A percentile compares a stretch with the other conserved stretches of the same genome.
Evolutionary conservation across 2,797 vertebrate genomes (phyloP).

Genomic region (Myotis findleyi): DNA sequence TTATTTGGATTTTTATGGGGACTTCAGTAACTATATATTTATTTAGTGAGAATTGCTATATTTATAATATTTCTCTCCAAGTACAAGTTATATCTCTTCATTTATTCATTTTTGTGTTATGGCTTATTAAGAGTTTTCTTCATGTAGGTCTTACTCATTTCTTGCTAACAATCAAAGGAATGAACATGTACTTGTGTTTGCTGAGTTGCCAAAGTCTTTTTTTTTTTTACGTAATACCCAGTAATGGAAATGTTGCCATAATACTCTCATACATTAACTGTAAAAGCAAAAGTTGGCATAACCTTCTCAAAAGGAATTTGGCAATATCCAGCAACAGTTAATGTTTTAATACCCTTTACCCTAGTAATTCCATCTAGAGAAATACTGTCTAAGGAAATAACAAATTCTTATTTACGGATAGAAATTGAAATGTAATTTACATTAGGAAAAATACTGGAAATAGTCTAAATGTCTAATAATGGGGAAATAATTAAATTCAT

Average conservation of each 20-base stretch:
- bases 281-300: neutral
- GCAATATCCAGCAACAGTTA: neutral
- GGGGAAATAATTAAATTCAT: neutral
- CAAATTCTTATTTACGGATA: neutral
- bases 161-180: neutral
- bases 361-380: neutral
- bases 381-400: neutral
- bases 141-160: neutral
- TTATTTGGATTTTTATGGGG: neutral
- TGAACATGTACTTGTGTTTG: neutral
- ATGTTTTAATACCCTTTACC: neutral
- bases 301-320: neutral
- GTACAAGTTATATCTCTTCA: neutral
- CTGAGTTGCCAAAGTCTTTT: neutral
- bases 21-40: neutral
- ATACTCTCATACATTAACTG: neutral
- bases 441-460: neutral
- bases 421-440: neutral
- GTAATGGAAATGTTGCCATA: neutral
- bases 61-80: neutral
- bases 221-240: neutral
- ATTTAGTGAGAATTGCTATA: neutral
- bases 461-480: neutral
- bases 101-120: neutral
- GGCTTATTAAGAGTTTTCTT: neutral